Conservation (phyloP, 2,797 vertebrate species). For the Emys orbicularis region DNA sequence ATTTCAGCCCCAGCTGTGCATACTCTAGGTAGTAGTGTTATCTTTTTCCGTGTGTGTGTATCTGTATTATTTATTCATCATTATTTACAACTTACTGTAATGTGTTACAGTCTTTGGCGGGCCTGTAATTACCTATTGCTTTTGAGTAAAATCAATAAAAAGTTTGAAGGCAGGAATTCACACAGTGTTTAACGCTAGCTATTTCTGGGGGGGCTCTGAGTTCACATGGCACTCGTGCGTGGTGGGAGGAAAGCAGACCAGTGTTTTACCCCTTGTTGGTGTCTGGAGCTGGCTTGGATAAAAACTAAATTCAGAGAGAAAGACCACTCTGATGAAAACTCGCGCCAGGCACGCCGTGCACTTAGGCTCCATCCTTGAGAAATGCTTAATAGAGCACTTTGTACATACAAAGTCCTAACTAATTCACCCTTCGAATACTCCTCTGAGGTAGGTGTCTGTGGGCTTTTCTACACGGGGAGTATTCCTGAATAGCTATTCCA, state of each 20-base stretch:
- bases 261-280: fast-evolving
- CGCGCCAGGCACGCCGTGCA: not conserved
- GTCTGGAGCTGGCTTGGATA: fast-evolving
- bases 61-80: slow-evolving; percentile 35
- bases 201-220: fast-evolving
- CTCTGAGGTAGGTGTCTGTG: no score
- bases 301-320: fast-evolving
- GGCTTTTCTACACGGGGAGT: not conserved
- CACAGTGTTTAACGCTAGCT: not conserved
- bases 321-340: fast-evolving
- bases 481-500: not conserved
- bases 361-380: not conserved
- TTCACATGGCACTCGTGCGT: fast-evolving
- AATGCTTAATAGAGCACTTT: fast-evolving
- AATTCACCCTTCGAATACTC: not conserved
- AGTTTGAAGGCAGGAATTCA: not conserved
- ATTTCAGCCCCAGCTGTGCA: not conserved
- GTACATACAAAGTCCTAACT: not conserved
- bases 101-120: not conserved
- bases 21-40: not conserved
- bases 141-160: slow-evolving; percentile 41
- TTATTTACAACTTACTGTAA: slow-evolving; percentile 34
- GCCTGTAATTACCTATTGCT: slow-evolving; percentile 52
- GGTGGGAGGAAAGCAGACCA: fast-evolving
- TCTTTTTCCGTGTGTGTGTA: not conserved